Conservation (phyloP, 1,140 invertebrate genomes). For the Drosophila sproati region DNA sequence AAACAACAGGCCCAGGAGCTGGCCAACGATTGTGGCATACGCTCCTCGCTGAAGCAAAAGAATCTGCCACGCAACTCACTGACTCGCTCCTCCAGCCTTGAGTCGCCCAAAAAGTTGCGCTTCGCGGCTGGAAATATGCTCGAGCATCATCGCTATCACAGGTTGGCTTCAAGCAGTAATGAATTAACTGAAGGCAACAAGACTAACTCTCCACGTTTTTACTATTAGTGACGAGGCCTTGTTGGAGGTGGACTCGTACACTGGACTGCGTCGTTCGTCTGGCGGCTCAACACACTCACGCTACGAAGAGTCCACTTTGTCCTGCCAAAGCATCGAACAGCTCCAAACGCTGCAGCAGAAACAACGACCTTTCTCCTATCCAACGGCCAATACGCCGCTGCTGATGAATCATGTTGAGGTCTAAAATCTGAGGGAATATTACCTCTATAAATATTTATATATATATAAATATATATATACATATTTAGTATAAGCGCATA, state of each 20-base stretch:
- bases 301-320: constrained; percentile 80
- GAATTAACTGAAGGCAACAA: not conserved
- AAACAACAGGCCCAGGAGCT: constrained; percentile 64
- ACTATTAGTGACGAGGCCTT: constrained; percentile 86
- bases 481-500: not conserved
- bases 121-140: constrained; percentile 90
- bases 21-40: constrained; percentile 82
- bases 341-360: constrained; percentile 52
- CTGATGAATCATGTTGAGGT: constrained; percentile 79
- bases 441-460: constrained; percentile 11
- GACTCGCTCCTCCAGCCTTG: constrained; percentile 89
- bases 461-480: too few species aligned
- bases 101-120: constrained; percentile 91
- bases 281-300: constrained; percentile 74
- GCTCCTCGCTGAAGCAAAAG: constrained; percentile 88
- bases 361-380: constrained; percentile 72
- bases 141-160: constrained; percentile 87
- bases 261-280: constrained; percentile 82
- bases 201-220: constrained; percentile 24
- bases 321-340: constrained; percentile 85
- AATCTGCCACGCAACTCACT: constrained; percentile 73
- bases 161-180: constrained; percentile 56
- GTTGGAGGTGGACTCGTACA: constrained; percentile 86
- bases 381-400: constrained; percentile 79
- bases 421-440: constrained; percentile 25